Conservation (phyloP, 2,888 invertebrate genomes). For the Clusia tigrina region DNA sequence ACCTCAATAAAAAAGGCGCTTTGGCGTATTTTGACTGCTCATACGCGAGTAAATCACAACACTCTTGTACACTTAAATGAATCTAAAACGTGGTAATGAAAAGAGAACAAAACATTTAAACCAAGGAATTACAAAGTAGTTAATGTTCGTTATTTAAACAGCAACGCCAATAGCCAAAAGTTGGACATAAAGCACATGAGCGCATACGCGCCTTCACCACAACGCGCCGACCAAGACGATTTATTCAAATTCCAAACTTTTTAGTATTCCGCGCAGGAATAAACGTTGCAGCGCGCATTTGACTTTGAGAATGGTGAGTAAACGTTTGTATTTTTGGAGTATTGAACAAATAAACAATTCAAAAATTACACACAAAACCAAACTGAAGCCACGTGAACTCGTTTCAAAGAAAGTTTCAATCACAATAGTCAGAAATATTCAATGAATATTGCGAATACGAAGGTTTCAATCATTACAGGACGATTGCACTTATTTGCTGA, state of each 20-base stretch:
- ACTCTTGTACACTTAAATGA: not conserved
- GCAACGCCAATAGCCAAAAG: slow-evolving; percentile 1
- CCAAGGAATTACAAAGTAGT: not conserved
- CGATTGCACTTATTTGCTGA: not conserved
- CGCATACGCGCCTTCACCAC: slow-evolving; percentile 16
- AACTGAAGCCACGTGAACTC: too few species aligned
- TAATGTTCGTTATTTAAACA: too few species aligned
- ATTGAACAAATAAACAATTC: not conserved
- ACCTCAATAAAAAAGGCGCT: not conserved
- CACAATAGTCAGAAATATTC: too few species aligned
- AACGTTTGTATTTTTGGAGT: not conserved
- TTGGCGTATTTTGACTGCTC: not conserved
- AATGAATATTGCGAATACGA: too few species aligned
- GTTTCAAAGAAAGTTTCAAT: too few species aligned
- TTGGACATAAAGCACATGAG: not conserved
- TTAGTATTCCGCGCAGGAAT: slow-evolving; percentile 24
- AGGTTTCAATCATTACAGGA: too few species aligned
- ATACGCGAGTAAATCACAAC: too few species aligned
- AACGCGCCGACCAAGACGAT: not conserved
- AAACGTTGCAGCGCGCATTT: not conserved
- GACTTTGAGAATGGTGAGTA: not conserved
- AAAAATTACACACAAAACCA: too few species aligned
- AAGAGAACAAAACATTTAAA: slow-evolving; percentile 5
- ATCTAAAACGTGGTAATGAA: not conserved
- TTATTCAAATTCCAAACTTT: not conserved